Base-by-base conservation (phyloP, 1,140 invertebrate species). In the Pollicipes pollicipes region DNA sequence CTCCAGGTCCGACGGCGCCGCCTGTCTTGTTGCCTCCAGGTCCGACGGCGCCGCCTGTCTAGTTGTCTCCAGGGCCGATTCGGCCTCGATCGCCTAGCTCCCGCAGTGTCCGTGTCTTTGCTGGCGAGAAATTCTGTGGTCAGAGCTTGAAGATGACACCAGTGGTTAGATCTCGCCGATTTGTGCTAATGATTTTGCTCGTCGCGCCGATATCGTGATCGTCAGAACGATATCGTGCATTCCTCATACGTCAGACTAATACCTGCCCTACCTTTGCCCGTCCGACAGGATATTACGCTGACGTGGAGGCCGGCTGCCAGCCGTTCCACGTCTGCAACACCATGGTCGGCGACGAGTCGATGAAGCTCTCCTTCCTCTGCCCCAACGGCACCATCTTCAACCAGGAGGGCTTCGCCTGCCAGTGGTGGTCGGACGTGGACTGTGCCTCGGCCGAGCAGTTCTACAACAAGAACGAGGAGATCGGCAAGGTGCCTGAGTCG, bases 361-460 rank as follows among this genome's bases (percentile, higher is more conserved):
- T 30, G 32, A 68, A 70, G n/a, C 73, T 72, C 31, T 75, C 73
- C n/a, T 72, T 74, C 72, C 67, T 75, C 10, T 75, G 75, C 26
- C 75, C 75, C 32, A 75, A 75, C 69, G 75, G 75, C 30, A 75
- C 92, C 0, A 82, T 94, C 69, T 95, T 94, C 78, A 90, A 90
- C 77, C 91, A 94, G 77, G 83, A 87, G 67, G 88, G 90, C 76
- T 93, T 94, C 75, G 85, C 88, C 31, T 94, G 92, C 75, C 91
- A 94, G 77, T 94, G 91, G 91, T 93, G 90, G 91, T 93, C 92
- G 80, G 92, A 93, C 77, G 91, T 93, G 0, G 86, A 93, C 77
- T 93, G 85, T 72, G 83, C 30, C n/a, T 70, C 70, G 16, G 70
- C 78, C 13, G 69, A 74, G 87, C 74, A 83, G 82, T 16, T 83